Evolutionary conservation across 2,113 vertebrate species (phyloP), one percentile per base, ranked within the genome.

Genomic region (Triplophysa rosa): DNA sequence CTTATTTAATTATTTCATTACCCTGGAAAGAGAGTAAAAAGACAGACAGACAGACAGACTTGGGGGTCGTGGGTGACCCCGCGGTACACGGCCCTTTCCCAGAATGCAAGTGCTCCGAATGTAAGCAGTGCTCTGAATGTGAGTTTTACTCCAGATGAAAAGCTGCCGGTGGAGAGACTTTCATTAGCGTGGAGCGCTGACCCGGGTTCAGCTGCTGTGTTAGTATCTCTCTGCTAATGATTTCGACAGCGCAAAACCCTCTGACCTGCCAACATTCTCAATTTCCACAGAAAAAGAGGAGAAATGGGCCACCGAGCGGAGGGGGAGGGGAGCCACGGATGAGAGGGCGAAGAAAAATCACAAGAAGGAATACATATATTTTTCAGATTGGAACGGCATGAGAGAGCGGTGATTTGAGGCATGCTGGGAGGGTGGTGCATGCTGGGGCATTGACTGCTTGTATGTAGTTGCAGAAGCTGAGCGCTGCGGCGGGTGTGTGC

Each of bases 381-480:
- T 90, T 85, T 85, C 42, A 8, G 84, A 82, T 67, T 88, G 80
- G 82, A 87, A 87, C 86, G 87, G 84, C 87, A 89, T 89, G 87
- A 88, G 90, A 89, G 89, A 89, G 91, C 88, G 89, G 90, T 91
- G 89, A 90, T 91, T 90, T 91, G 87, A 89, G 86, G 80, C 84
- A 75, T 87, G 87, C 89, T 90, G 90, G 84, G 84, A 88, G 85
- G 87, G 84, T 85, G 81, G 26, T 87, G 86, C 88, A 88, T 86
- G 87, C 87, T 90, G 89, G 82, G 88, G 89, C 88, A 89, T 90
- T 89, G 88, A 97, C 96, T 98, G 96, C 42, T 12, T 45, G 42
- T 95, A 91, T 96, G 95, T 90, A 96, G 92, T 89, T 97, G 96
- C 90, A 96, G 95, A 95, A 94, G 86, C 96, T 93, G 87, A 95